Evolutionary conservation across 2,797 vertebrate genomes (phyloP).

Genomic region (Neomorphus geoffroyi): DNA sequence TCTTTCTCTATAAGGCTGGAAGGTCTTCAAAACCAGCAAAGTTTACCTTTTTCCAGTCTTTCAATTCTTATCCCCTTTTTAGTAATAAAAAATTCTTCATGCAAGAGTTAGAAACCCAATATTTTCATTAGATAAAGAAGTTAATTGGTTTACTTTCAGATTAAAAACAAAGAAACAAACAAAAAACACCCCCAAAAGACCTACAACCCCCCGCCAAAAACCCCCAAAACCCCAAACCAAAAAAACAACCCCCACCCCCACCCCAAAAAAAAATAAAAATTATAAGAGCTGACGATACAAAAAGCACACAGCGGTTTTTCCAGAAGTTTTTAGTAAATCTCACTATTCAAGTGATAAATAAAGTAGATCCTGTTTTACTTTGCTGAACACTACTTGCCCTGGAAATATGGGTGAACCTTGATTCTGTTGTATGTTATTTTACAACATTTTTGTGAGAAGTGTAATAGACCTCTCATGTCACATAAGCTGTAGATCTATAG

Average conservation of each 20-base stretch:
- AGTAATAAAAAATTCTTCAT: neutral
- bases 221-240: no score
- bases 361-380: neutral
- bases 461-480: neutral
- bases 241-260: no score
- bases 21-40: neutral
- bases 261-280: neutral
- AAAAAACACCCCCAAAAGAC: no score
- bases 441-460: neutral
- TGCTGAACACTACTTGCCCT: neutral
- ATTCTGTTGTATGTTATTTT: neutral
- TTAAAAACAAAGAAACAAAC: no score
- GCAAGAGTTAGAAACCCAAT: neutral
- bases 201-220: no score
- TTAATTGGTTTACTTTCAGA: neutral
- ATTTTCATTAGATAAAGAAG: neutral
- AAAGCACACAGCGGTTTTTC: neutral
- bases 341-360: neutral
- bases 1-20: neutral
- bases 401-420: neutral
- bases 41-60: neutral
- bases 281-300: neutral
- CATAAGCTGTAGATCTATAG: neutral
- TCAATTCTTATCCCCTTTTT: neutral
- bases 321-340: neutral